These are phyloP conservation scores for Theropithecus gelada DNA, from an alignment of 2,113 vertebrate species.

Conservation along the genomic window DNA sequence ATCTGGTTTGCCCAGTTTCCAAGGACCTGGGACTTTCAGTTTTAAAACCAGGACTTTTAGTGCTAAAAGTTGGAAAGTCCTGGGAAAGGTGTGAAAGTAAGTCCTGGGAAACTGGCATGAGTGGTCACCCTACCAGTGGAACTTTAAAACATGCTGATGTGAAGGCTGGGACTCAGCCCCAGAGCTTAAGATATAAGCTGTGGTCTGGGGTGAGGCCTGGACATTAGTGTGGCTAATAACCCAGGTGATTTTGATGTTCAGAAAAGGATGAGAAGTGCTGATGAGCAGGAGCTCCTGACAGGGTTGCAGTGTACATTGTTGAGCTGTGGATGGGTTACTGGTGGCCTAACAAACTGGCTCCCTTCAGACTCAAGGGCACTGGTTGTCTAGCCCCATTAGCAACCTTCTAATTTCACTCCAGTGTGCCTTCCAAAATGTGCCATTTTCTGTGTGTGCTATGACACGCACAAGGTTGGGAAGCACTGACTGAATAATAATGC, in stretches of 20 bases:
- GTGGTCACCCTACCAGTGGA: not conserved
- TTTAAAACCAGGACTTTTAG: not conserved
- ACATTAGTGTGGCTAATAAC: fast-evolving
- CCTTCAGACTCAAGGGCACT: not conserved
- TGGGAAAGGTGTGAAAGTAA: not conserved
- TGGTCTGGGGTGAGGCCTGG: not conserved
- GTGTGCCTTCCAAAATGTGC: not conserved
- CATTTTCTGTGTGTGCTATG: not conserved
- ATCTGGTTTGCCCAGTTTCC: not conserved
- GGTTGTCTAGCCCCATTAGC: no score
- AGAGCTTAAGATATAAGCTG: not conserved
- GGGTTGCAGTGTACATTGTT: fast-evolving
- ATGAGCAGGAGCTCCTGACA: not conserved
- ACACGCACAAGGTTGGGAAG: not conserved
- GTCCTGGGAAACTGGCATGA: not conserved
- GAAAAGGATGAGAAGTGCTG: not conserved
- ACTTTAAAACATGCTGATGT: not conserved
- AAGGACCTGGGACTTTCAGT: not conserved
- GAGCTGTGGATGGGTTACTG: not conserved
- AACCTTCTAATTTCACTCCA: not conserved
- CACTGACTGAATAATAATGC: not conserved
- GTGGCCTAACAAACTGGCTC: not conserved
- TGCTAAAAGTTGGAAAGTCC: not conserved
- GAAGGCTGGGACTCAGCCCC: not conserved
- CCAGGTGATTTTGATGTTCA: not conserved